Conservation (phyloP, 2,113 vertebrate genomes). For the Penelope pileata region DNA sequence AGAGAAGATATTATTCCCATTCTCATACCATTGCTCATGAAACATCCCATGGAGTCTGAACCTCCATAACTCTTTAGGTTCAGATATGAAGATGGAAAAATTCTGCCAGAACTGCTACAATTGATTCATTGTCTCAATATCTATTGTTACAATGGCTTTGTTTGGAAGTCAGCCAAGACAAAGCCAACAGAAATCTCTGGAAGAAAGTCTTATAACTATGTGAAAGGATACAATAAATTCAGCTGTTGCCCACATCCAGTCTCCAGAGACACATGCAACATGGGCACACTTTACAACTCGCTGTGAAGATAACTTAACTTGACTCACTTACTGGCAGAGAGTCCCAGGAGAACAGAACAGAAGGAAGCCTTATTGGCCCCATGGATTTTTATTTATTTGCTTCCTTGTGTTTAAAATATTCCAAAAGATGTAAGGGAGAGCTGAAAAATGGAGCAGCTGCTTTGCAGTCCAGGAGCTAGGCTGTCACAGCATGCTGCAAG, state of each 20-base stretch:
- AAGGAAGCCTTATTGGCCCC: background rate
- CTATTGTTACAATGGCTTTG: background rate
- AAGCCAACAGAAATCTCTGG: background rate
- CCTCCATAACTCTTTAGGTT: background rate
- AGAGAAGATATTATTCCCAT: background rate
- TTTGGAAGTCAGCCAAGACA: background rate
- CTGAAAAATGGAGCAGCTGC: background rate
- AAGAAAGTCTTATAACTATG: background rate
- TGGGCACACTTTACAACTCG: background rate
- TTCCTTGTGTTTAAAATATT: background rate
- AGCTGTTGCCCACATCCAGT: background rate
- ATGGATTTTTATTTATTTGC: background rate
- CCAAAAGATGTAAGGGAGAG: background rate
- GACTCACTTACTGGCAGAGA: background rate
- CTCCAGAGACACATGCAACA: background rate
- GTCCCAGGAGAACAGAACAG: background rate
- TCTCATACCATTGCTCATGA: background rate
- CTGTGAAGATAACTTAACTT: background rate
- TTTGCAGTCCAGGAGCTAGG: background rate
- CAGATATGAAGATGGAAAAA: background rate
- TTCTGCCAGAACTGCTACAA: background rate
- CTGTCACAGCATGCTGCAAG: background rate
- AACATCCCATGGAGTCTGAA: background rate
- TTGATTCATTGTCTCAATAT: background rate
- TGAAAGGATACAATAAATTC: background rate